Evolutionary conservation across 2,888 invertebrate species (phyloP).

Genomic region (Ochropleura plecta): DNA sequence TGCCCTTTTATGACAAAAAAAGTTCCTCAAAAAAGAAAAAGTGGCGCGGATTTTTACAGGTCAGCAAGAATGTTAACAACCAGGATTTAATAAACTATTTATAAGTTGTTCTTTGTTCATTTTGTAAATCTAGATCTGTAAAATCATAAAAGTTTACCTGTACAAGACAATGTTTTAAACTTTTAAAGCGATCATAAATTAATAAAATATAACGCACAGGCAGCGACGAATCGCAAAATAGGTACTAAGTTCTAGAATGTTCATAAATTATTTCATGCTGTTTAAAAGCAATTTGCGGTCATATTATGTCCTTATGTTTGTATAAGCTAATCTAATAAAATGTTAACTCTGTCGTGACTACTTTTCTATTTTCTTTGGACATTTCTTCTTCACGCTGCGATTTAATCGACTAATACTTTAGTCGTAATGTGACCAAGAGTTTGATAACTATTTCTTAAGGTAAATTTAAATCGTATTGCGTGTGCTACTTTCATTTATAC

Average conservation of each 20-base stretch:
- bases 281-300: slow-evolving; percentile 24
- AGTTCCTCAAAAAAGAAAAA: background rate
- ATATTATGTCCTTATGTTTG: slow-evolving; percentile 35
- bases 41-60: background rate
- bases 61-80: background rate
- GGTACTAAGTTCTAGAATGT: slow-evolving; percentile 10
- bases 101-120: background rate
- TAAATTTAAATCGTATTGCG: slow-evolving; percentile 32
- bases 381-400: slow-evolving; percentile 29
- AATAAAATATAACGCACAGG: slow-evolving; percentile 10
- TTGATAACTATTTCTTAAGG: slow-evolving; percentile 40
- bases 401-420: slow-evolving; percentile 47
- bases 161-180: background rate
- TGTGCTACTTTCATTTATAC: slow-evolving; percentile 24
- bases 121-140: slow-evolving; percentile 1
- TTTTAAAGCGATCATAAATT: slow-evolving; percentile 16
- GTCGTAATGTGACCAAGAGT: slow-evolving; percentile 22
- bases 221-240: slow-evolving; percentile 7
- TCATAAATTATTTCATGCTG: slow-evolving; percentile 50
- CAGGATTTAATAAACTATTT: background rate
- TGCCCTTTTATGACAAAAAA: background rate
- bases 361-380: slow-evolving; percentile 29
- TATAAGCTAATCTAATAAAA: slow-evolving; percentile 35
- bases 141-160: slow-evolving; percentile 1
- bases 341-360: slow-evolving; percentile 12